These are phyloP conservation scores for Discoglossus pictus DNA, from an alignment of 2,797 vertebrate genomes.

Conservation along the genomic window DNA sequence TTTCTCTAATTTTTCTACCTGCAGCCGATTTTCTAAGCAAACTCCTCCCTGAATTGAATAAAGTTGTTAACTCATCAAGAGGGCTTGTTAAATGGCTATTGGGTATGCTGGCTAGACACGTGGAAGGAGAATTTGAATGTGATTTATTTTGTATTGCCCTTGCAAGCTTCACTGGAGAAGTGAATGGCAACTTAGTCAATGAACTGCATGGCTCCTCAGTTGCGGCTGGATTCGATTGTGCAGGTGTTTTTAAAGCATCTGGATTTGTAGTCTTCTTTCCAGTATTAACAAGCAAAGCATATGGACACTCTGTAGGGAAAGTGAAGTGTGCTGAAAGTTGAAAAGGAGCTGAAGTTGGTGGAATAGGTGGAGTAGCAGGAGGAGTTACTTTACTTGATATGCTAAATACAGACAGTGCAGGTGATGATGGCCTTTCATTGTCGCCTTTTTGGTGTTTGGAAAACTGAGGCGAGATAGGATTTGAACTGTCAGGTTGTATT, in stretches of 20 bases:
- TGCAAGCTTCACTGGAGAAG: slow-evolving; percentile 83
- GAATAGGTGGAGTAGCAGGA: slow-evolving; percentile 83
- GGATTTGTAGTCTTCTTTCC: slow-evolving; percentile 67
- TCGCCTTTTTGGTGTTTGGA: slow-evolving; percentile 71
- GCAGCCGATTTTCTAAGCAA: slow-evolving; percentile 87
- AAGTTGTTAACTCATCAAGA: slow-evolving; percentile 89
- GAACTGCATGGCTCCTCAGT: slow-evolving; percentile 68
- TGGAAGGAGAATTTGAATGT: slow-evolving; percentile 79
- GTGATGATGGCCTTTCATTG: slow-evolving; percentile 81
- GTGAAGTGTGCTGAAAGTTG: slow-evolving; percentile 83
- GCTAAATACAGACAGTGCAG: slow-evolving; percentile 74
- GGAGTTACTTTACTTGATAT: slow-evolving; percentile 80
- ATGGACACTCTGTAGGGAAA: slow-evolving; percentile 79
- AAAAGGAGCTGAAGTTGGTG: slow-evolving; percentile 72
- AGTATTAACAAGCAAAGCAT: slow-evolving; percentile 68
- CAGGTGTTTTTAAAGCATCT: slow-evolving; percentile 70
- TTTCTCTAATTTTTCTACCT: slow-evolving; percentile 88
- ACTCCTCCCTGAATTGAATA: slow-evolving; percentile 90
- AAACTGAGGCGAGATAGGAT: slow-evolving; percentile 86
- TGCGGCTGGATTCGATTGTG: slow-evolving; percentile 67
- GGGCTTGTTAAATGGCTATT: slow-evolving; percentile 88
- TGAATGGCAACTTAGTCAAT: slow-evolving; percentile 75
- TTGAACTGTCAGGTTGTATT: slow-evolving; percentile 77
- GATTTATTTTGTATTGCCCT: slow-evolving; percentile 79
- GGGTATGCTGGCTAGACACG: slow-evolving; percentile 82